Evolutionary conservation across 2,888 invertebrate genomes (phyloP), one percentile per base, ranked within the genome.

Genomic region (Chironomus tentans): DNA sequence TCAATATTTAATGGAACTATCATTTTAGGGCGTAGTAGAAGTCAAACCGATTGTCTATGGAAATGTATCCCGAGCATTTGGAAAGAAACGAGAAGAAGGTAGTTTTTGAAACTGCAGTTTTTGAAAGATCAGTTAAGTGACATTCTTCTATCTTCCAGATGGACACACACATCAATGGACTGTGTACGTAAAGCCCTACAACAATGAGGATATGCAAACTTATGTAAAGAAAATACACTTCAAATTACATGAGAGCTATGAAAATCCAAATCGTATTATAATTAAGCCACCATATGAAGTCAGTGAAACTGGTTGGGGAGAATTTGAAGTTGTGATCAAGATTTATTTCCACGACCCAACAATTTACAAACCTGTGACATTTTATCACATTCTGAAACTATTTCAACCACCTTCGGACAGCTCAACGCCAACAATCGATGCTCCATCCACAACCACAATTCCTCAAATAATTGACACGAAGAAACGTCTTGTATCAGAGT

Each of bases 141-240:
- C 38, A 10, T 38, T 38, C 1, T 10, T 56, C n/a, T n/a, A n/a
- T 56, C 5, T 56, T 56, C 0, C 18, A 56, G 97, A 98, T 84
- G 97, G 97, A 0, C 98, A 99, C 82, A 99, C 99, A 0, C 99
- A 99, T 86, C 93, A 96, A 80, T 99, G 99, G 99, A 98, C 95
- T 1, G 95, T 98, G 0, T 98, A 97, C 80, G 89, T 98, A 0
- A 97, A 96, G 81, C 96, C 98, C 0, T 98, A 93, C 81, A 87
- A 89, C 28, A 95, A 95, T 80, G 95, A 95, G 83, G 97, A 98
- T 80, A 94, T 98, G 93, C 94, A 96, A 0, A 88, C 88, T 0
- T 98, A 96, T 82, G 91, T 98, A 0, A 97, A 97, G 84, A 97
- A 98, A 84, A 91, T 98, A 0, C 94, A 96, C 81, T 98, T 99